A percentile compares a stretch with the other conserved stretches of the same genome.
These are phyloP conservation scores for Polypedilum pembai DNA, from an alignment of 1,140 invertebrate genomes.

Conservation along the genomic window DNA sequence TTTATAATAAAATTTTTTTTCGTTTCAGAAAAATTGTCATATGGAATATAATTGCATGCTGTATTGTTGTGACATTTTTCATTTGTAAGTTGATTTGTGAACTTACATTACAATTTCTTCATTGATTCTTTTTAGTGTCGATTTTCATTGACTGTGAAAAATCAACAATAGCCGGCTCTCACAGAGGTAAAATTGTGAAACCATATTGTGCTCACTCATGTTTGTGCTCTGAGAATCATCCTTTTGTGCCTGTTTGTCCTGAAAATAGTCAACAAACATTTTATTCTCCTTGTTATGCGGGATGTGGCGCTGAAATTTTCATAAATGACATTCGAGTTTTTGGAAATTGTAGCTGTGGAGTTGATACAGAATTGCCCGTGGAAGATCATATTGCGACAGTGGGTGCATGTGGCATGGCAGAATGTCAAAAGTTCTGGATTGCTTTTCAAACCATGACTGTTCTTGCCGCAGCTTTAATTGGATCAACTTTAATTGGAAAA, in stretches of 20 bases:
- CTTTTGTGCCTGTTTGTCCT: slow-evolving; percentile 60
- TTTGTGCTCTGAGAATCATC: slow-evolving; percentile 50
- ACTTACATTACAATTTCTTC: background rate
- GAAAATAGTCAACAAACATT: slow-evolving; percentile 49
- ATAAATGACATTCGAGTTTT: slow-evolving; percentile 45
- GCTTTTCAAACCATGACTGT: slow-evolving; percentile 48
- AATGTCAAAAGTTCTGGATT: slow-evolving; percentile 48
- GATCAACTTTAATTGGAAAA: slow-evolving; percentile 49
- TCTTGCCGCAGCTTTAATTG: slow-evolving; percentile 41
- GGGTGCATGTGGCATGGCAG: slow-evolving; percentile 48
- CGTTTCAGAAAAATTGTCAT: slow-evolving; percentile 42
- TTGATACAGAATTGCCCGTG: slow-evolving; percentile 33
- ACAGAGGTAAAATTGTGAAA: slow-evolving; percentile 41
- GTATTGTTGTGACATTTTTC: slow-evolving; percentile 47
- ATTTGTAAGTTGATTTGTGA: slow-evolving; percentile 35
- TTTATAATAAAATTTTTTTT: background rate
- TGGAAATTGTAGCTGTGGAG: slow-evolving; percentile 48
- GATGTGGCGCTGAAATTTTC: slow-evolving; percentile 46
- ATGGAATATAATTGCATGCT: slow-evolving; percentile 51
- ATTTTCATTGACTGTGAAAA: slow-evolving; percentile 54
- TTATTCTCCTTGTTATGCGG: slow-evolving; percentile 64
- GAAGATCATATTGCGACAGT: slow-evolving; percentile 43
- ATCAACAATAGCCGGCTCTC: slow-evolving; percentile 42
- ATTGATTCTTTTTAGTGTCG: slow-evolving; percentile 35
- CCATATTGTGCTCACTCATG: slow-evolving; percentile 55